These are phyloP conservation scores for Hydractinia echinata DNA, from an alignment of 30 jellyfish, hydroid and myxozoan species.

Conservation along the genomic window DNA sequence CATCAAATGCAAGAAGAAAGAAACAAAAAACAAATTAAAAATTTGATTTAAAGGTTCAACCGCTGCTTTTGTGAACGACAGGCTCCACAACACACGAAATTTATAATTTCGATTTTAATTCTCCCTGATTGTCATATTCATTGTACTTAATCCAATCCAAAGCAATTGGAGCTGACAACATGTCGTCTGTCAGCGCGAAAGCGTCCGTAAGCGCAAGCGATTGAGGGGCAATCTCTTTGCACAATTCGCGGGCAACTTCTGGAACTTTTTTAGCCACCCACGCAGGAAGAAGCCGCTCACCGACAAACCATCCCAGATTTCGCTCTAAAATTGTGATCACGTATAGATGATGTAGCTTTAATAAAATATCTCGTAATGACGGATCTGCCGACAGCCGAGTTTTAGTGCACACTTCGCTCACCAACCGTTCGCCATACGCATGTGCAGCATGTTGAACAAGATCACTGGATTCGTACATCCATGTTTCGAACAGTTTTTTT, in stretches of 20 bases:
- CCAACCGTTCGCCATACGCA: slow-evolving; percentile 80
- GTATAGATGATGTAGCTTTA: slow-evolving; percentile 53
- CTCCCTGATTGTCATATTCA: slow-evolving; percentile 89
- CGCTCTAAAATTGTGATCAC: slow-evolving; percentile 60
- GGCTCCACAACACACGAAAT: no score
- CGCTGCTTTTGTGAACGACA: no score
- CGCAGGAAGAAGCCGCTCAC: slow-evolving; percentile 54
- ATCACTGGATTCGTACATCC: slow-evolving; percentile 94
- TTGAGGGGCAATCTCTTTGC: slow-evolving; percentile 68
- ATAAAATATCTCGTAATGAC: slow-evolving; percentile 54
- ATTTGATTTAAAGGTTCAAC: no score
- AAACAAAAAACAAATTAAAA: no score
- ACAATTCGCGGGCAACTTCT: slow-evolving; percentile 58
- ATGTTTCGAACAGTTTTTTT: slow-evolving; percentile 64
- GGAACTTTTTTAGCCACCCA: slow-evolving; percentile 45
- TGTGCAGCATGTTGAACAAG: slow-evolving; percentile 82
- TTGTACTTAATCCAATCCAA: slow-evolving; percentile 82
- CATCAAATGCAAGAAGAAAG: no score
- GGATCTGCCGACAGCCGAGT: slow-evolving; percentile 55
- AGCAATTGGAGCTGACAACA: slow-evolving; percentile 90
- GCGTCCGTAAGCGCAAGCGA: slow-evolving; percentile 83
- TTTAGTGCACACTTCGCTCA: slow-evolving; percentile 63
- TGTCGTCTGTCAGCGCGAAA: slow-evolving; percentile 76
- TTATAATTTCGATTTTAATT: slow-evolving; percentile 28
- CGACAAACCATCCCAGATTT: slow-evolving; percentile 86